Percentiles rank a stretch among this genome's conserved stretches.
phyloP scores from a whole-genome alignment of 2,797 vertebrate genomes.

The Parambassis ranga region DNA sequence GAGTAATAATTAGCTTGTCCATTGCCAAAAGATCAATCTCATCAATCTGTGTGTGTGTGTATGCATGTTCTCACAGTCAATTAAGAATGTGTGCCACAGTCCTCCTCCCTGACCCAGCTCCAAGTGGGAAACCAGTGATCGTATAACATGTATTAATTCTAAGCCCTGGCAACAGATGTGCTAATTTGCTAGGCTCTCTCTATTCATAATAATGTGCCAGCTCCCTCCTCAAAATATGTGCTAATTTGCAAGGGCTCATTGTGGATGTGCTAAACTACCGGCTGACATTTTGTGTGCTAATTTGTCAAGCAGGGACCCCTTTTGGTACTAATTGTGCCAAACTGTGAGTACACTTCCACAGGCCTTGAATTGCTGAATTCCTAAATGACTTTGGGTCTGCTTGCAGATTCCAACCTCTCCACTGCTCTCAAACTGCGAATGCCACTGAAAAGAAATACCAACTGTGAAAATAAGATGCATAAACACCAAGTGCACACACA shows the following conservation, averaged over 20 bases:
- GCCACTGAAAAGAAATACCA: constrained; percentile 50
- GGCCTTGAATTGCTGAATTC: constrained; percentile 61
- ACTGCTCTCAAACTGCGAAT: constrained; percentile 48
- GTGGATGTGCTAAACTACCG: constrained; percentile 74
- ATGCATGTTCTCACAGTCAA: too few species aligned
- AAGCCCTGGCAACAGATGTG: constrained; percentile 71
- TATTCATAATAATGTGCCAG: constrained; percentile 65
- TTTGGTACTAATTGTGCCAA: constrained; percentile 76
- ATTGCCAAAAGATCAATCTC: constrained; percentile 49
- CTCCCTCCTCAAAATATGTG: constrained; percentile 71
- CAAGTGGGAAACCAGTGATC: constrained; percentile 58
- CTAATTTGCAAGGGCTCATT: constrained; percentile 72
- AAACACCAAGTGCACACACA: constrained; percentile 10
- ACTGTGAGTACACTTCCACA: constrained; percentile 72
- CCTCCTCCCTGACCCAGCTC: constrained; percentile 41
- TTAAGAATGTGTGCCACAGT: constrained; percentile 37
- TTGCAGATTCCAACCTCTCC: constrained; percentile 53
- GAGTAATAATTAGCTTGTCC: constrained; percentile 49
- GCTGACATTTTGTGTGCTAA: constrained; percentile 78
- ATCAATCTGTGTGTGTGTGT: constrained; percentile 64
- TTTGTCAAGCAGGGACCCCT: constrained; percentile 76
- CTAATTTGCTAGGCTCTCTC: constrained; percentile 68
- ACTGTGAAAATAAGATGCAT: constrained; percentile 51
- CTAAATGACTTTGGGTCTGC: constrained; percentile 61
- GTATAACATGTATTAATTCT: constrained; percentile 66